Conservation (phyloP, 2,888 invertebrate species). For the Sturmia bella region DNA sequence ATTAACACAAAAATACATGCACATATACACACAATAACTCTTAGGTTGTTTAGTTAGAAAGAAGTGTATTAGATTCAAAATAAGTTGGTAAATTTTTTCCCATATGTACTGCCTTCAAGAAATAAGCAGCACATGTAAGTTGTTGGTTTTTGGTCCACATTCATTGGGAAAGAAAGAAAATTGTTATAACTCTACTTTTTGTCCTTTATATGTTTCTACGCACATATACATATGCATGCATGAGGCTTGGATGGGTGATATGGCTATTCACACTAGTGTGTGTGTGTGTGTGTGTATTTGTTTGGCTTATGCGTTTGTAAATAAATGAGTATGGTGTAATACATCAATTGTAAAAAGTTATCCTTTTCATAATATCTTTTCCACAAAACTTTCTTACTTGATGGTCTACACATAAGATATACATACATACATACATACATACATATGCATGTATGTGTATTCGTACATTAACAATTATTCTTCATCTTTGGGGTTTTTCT, state of each 20-base stretch:
- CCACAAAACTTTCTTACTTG: conserved; percentile 59
- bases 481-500: conserved; percentile 61
- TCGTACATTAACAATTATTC: conserved; percentile 42
- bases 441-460: no score
- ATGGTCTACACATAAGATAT: conserved; percentile 16
- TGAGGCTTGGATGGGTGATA: conserved; percentile 7
- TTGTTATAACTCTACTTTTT: conserved; percentile 35
- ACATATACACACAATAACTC: conserved; percentile 17
- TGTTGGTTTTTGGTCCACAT: conserved; percentile 42
- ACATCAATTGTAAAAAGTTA: conserved; percentile 81
- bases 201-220: conserved; percentile 9
- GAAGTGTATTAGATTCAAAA: conserved; percentile 5
- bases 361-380: conserved; percentile 73
- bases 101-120: conserved; percentile 29
- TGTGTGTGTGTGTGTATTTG: conserved; percentile 4
- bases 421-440: no score
- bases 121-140: conserved; percentile 47
- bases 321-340: conserved; percentile 73
- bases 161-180: conserved; percentile 27
- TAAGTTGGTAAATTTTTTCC: conserved; percentile 24
- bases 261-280: not conserved
- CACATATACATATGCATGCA: not conserved
- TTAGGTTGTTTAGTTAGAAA: not conserved
- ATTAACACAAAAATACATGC: not conserved
- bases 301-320: no score